These are phyloP conservation scores for Coelopa frigida DNA, from an alignment of 1,140 invertebrate genomes.

Conservation along the genomic window DNA sequence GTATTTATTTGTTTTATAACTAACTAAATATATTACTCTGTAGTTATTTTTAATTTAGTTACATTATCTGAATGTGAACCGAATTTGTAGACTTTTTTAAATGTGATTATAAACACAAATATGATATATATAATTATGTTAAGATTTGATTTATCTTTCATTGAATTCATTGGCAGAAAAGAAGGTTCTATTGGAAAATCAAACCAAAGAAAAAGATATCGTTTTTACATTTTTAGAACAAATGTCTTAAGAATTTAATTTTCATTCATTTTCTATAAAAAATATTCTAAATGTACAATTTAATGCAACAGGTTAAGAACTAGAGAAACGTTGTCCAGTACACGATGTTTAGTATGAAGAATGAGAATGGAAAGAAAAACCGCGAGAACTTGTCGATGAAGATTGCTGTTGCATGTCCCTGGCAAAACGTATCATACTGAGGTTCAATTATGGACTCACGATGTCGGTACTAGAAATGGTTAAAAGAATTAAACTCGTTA, in stretches of 20 bases:
- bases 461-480: conserved; percentile 39
- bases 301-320: conserved; percentile 10
- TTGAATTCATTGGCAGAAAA: neutral
- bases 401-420: conserved; percentile 74
- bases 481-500: neutral
- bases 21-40: no score
- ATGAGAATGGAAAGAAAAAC: conserved; percentile 82
- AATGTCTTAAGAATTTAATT: conserved; percentile 17
- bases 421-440: conserved; percentile 78
- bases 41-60: no score
- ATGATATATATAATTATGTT: no score
- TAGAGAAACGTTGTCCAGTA: conserved; percentile 82
- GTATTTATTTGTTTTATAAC: neutral
- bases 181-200: conserved; percentile 1
- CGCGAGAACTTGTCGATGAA: conserved; percentile 80
- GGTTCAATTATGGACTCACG: conserved; percentile 49
- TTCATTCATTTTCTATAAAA: neutral
- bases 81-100: no score
- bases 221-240: conserved; percentile 42
- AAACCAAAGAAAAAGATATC: conserved; percentile 1
- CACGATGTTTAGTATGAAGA: conserved; percentile 78
- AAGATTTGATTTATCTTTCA: no score
- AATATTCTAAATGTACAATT: neutral
- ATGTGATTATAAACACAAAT: no score
- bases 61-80: no score